Percentiles rank a stretch among this genome's conserved stretches.
Conservation (phyloP, 2,113 vertebrate genomes). For the Varanus salvator region DNA sequence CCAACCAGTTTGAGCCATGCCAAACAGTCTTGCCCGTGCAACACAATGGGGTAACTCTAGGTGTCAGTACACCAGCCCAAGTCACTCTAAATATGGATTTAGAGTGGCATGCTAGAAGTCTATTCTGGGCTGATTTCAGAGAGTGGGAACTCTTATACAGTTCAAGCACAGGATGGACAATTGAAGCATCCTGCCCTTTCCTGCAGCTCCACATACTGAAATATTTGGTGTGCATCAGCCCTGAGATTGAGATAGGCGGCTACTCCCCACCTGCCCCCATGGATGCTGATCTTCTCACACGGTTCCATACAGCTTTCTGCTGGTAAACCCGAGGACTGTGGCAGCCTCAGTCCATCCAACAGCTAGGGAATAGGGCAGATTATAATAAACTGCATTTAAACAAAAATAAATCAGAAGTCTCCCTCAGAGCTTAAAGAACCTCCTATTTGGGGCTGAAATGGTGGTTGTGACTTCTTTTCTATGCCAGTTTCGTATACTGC, state of each 20-base stretch:
- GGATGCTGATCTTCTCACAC: background rate
- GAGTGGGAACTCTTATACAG: background rate
- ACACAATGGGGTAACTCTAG: too few relatives aligned
- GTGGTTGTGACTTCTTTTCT: background rate
- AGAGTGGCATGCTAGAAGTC: background rate
- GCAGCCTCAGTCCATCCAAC: background rate
- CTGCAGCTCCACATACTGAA: background rate
- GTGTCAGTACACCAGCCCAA: background rate
- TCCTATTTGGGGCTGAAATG: background rate
- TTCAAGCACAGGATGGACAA: background rate
- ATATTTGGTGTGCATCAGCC: background rate
- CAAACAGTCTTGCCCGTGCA: background rate
- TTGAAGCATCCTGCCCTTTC: background rate
- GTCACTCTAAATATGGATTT: background rate
- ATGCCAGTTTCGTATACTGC: background rate
- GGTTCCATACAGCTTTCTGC: background rate
- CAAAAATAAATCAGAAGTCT: background rate
- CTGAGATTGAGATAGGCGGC: background rate
- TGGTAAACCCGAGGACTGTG: background rate
- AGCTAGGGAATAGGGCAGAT: background rate
- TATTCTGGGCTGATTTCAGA: background rate
- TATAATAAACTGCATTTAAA: background rate
- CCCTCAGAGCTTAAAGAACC: background rate
- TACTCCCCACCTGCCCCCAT: too few relatives aligned
- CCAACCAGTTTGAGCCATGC: background rate